Evolutionary conservation across 2,888 invertebrate species (phyloP).

Genomic region (Trichopria drosophilae): DNA sequence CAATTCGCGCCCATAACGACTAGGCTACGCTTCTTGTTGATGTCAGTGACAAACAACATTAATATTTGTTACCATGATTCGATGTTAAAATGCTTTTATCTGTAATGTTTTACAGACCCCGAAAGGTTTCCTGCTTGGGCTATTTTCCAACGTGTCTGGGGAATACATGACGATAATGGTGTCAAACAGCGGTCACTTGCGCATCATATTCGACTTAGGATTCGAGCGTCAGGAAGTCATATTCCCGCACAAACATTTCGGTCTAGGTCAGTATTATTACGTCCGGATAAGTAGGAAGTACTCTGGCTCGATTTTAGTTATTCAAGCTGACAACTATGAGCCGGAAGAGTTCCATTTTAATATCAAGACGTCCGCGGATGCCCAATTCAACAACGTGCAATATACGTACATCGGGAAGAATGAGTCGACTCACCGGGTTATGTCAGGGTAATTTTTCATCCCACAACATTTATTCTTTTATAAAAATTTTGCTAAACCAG

Average conservation of each 20-base stretch:
- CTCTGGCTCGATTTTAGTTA: conserved; percentile 78
- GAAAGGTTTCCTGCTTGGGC: conserved; percentile 89
- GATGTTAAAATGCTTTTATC: too few relatives aligned
- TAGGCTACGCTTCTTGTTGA: too few relatives aligned
- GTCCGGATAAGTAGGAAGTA: conserved; percentile 75
- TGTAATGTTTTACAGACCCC: too few relatives aligned
- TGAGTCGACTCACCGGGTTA: conserved; percentile 80
- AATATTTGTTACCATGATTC: too few relatives aligned
- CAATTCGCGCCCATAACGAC: too few relatives aligned
- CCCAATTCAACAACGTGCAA: conserved; percentile 95
- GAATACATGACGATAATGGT: conserved; percentile 93
- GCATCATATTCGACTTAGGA: conserved; percentile 95
- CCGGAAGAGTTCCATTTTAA: conserved; percentile 79
- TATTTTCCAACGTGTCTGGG: conserved; percentile 81
- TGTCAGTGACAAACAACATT: too few relatives aligned
- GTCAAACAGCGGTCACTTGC: conserved; percentile 90
- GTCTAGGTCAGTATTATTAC: conserved; percentile 92
- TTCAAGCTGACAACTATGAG: conserved; percentile 87
- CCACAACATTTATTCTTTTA: conserved; percentile 51
- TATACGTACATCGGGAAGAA: conserved; percentile 96
- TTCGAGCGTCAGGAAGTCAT: conserved; percentile 94
- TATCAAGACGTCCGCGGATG: conserved; percentile 90
- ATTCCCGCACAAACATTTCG: conserved; percentile 87
- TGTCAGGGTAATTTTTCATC: conserved; percentile 65
- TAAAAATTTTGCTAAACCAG: conserved; percentile 51